Conservation (phyloP, 2,888 invertebrate species). For the Monoplex corrugatus region DNA sequence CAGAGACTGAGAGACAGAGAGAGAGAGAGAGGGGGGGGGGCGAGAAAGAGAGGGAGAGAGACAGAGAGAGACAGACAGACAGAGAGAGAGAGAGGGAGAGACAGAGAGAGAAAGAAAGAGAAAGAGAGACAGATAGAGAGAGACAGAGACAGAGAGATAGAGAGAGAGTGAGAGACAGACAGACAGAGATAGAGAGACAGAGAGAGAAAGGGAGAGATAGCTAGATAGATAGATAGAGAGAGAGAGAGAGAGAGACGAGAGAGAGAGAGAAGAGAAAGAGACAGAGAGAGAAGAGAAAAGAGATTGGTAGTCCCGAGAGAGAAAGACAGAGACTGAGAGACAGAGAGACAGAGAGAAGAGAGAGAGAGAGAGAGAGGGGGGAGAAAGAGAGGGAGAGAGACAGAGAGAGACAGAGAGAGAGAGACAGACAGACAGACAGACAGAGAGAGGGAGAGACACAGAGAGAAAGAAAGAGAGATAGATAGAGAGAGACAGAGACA, state of each 20-base stretch:
- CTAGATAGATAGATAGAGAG: neutral
- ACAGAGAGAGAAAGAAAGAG: neutral
- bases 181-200: neutral
- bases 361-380: no score
- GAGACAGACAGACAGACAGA: neutral
- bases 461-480: neutral
- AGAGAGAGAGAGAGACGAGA: neutral
- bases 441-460: neutral
- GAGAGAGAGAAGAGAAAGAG: neutral
- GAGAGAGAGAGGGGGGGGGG: neutral
- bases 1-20: neutral
- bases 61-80: neutral
- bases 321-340: no score
- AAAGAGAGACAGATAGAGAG: neutral
- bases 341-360: no score
- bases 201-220: constrained; percentile 12
- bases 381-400: neutral
- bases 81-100: constrained; percentile 19
- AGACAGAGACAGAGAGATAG: neutral
- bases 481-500: neutral
- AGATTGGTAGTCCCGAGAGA: neutral
- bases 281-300: neutral
- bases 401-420: neutral
- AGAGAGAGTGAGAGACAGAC: neutral
- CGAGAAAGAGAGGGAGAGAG: neutral